phyloP scores from a whole-genome alignment of 2,888 invertebrate genomes.

The Auanema freiburgensis region DNA sequence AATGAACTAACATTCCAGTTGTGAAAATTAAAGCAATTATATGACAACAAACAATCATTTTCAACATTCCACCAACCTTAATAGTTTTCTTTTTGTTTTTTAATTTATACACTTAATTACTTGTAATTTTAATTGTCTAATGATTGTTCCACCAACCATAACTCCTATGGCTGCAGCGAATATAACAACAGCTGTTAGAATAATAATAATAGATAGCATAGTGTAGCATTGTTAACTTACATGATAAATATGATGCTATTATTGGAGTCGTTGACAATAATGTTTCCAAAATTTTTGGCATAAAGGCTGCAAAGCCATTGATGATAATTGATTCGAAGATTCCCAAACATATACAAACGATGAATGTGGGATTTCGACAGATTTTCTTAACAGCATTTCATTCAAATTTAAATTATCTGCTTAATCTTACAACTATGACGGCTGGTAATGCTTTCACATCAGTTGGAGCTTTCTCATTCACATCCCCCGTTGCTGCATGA shows the following conservation, averaged over 20 bases:
- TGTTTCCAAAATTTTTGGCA: constrained; percentile 64
- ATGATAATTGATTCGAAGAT: constrained; percentile 63
- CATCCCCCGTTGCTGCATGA: constrained; percentile 35
- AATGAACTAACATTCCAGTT: constrained; percentile 56
- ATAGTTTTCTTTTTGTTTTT: constrained; percentile 4
- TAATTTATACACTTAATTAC: constrained; percentile 16
- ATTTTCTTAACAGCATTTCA: constrained; percentile 43
- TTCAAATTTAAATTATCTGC: not conserved
- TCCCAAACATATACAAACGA: constrained; percentile 58
- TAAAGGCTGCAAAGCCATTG: constrained; percentile 63
- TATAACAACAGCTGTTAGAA: constrained; percentile 58
- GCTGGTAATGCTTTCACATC: constrained; percentile 42
- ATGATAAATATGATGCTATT: constrained; percentile 57
- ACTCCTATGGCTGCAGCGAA: constrained; percentile 63
- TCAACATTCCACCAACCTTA: constrained; percentile 62
- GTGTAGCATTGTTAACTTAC: constrained; percentile 29
- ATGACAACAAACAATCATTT: constrained; percentile 62
- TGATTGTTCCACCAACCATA: constrained; percentile 60
- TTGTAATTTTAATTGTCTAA: constrained; percentile 59
- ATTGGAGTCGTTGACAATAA: constrained; percentile 60
- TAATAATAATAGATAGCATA: constrained; percentile 1
- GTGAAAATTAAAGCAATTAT: constrained; percentile 54
- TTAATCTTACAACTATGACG: constrained; percentile 44
- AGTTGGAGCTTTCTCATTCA: constrained; percentile 43
- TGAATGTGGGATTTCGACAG: constrained; percentile 60